Conservation (phyloP, 2,113 vertebrate genomes). For the Myodes glareolus region DNA sequence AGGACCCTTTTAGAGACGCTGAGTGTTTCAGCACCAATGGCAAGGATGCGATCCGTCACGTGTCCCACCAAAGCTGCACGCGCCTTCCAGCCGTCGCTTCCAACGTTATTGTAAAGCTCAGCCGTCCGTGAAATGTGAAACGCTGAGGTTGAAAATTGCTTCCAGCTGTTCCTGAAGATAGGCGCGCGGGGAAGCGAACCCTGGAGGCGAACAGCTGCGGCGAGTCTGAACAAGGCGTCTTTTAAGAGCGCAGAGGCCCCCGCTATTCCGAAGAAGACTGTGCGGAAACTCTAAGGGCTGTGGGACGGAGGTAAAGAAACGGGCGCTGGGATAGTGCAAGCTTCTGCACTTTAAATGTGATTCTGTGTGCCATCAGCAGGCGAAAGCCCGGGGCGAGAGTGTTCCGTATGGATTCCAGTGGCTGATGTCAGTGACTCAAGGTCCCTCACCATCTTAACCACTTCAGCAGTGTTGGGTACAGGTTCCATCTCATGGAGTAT, state of each 20-base stretch:
- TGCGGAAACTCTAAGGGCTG: neutral
- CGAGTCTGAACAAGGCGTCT: neutral
- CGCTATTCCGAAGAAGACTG: no score
- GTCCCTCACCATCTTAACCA: neutral
- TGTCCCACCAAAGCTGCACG: slow-evolving; percentile 41
- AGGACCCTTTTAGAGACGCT: slow-evolving; percentile 24
- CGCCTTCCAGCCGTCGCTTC: slow-evolving; percentile 43
- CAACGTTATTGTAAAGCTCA: slow-evolving; percentile 66
- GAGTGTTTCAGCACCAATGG: slow-evolving; percentile 53
- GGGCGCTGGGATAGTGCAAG: neutral
- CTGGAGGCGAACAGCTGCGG: slow-evolving; percentile 52
- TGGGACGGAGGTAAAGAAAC: neutral
- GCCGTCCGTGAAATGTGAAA: slow-evolving; percentile 68
- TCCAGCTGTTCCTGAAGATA: slow-evolving; percentile 69
- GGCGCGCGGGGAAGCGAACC: neutral
- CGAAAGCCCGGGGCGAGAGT: neutral
- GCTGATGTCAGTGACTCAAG: neutral
- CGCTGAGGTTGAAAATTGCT: slow-evolving; percentile 71
- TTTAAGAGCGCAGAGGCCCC: slow-evolving; percentile 21
- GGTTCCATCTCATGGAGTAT: no score
- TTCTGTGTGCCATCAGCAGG: neutral
- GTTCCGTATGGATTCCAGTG: neutral
- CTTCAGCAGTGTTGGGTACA: no score
- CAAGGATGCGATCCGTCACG: slow-evolving; percentile 20
- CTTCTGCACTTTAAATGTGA: neutral